Evolutionary conservation across 2,113 vertebrate species (phyloP), one percentile per base, ranked within the genome.

Genomic region (Semicossyphus pulcher): DNA sequence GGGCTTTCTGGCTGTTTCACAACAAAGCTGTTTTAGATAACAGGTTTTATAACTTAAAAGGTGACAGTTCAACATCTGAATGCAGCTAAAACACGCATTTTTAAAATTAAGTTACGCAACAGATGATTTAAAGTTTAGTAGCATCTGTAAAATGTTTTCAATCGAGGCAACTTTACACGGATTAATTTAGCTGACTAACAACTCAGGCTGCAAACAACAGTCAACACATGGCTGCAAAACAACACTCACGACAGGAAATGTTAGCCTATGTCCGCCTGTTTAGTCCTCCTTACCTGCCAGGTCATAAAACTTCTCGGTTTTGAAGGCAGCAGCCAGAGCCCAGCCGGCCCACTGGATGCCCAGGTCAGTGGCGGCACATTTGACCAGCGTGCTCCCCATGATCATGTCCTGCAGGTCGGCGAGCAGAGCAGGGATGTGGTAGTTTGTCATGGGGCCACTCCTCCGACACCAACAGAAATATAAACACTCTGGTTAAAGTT

Each of bases 221-320:
- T 25, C 7, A 10, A 1, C 44, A 34, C 45, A 51, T 49, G 29
- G 47, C 7, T 2, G 0, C 1, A 31, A 3, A 23, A 4, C 5
- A 20, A 28, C 18, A 28, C 1, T 5, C 2, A 4, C 3, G 29
- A 5, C 18, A 12, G 0, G 6, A 11, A 18, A 11, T 8, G 29
- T 32, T 12, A 18, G 41, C 3, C 11, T 37, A 37, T 14, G 4
- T 4, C 11, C 5, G 5, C 26, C 3, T 10, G 5, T n/a, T 32
- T n/a, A 3, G 16, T 8, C 4, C 8, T 28, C 23, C 1, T 86
- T 93, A 96, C 94, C 93, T 87, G 94, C 93, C 29, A 94, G 67
- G 32, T 96, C 93, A 52, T 93, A 95, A 61, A 96, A 95, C 90
- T 90, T 94, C 77, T 95, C 94, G 5, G 93, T 95, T 44, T 57